Evolutionary conservation across 1,140 invertebrate species (phyloP).

Genomic region (Plodia interpunctella): DNA sequence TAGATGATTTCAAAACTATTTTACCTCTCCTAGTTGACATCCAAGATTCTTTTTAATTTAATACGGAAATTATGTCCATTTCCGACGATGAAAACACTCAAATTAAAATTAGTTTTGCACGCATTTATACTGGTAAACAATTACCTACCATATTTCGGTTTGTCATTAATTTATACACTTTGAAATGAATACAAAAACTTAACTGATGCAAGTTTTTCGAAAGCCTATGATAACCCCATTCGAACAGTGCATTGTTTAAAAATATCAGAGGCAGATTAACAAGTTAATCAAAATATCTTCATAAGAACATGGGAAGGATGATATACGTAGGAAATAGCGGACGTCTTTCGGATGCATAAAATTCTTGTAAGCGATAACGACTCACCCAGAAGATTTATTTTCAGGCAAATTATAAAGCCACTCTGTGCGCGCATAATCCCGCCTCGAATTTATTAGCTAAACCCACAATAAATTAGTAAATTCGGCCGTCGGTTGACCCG

Average conservation of each 20-base stretch:
- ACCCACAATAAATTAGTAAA: slow-evolving; percentile 67
- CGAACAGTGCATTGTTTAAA: background rate
- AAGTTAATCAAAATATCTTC: slow-evolving; percentile 1
- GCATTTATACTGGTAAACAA: background rate
- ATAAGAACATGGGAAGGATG: background rate
- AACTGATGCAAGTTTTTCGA: too few relatives aligned
- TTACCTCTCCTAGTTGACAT: background rate
- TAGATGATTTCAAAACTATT: slow-evolving; percentile 21
- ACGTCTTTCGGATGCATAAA: slow-evolving; percentile 5
- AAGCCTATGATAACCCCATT: too few relatives aligned
- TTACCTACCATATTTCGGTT: background rate
- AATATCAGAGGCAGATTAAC: background rate
- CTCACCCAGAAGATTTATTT: slow-evolving; percentile 58
- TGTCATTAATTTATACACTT: background rate
- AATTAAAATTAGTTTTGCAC: background rate
- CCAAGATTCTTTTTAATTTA: background rate
- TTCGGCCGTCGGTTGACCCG: slow-evolving; percentile 59
- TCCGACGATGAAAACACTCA: background rate
- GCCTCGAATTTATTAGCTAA: slow-evolving; percentile 71
- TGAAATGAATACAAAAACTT: background rate
- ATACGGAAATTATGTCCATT: background rate
- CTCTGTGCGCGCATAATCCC: slow-evolving; percentile 66
- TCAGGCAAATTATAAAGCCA: slow-evolving; percentile 67
- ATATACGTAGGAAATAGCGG: slow-evolving; percentile 8
- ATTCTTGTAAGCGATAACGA: slow-evolving; percentile 17